phyloP scores from a whole-genome alignment of 2,113 vertebrate species.

The Corythaixoides concolor region DNA sequence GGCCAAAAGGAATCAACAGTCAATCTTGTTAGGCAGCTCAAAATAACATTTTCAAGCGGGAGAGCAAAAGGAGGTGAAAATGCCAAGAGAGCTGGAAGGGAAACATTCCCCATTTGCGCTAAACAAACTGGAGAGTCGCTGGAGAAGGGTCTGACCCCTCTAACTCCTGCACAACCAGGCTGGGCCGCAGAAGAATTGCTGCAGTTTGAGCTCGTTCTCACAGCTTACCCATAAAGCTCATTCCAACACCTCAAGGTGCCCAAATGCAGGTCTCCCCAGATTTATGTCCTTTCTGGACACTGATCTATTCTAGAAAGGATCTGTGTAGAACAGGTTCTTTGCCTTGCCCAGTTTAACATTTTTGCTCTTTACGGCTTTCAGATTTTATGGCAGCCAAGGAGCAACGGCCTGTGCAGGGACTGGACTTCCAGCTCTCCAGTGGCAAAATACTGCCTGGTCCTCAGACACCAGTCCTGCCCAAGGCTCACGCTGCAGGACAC shows the following conservation, averaged over 20 bases:
- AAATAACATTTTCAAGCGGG: conserved; percentile 40
- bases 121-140: background rate
- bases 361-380: background rate
- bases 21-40: conserved; percentile 29
- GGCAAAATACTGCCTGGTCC: background rate
- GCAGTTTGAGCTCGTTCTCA: background rate
- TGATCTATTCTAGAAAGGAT: background rate
- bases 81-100: background rate
- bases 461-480: background rate
- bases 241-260: background rate
- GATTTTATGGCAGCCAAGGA: background rate
- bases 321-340: background rate
- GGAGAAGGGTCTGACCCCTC: background rate
- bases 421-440: background rate
- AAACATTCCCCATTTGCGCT: fast-evolving
- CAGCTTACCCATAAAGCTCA: background rate
- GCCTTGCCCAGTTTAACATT: background rate
- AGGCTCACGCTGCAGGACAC: background rate
- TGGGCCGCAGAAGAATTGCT: background rate
- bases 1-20: conserved; percentile 32
- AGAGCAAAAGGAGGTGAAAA: background rate
- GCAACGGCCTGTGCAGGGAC: background rate
- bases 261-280: background rate
- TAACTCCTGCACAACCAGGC: background rate
- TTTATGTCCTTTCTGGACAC: background rate